Percentiles rank a stretch among this genome's conserved stretches.
These are phyloP conservation scores for Leptopilina syphax DNA, from an alignment of 2,888 invertebrate species.

Conservation along the genomic window DNA sequence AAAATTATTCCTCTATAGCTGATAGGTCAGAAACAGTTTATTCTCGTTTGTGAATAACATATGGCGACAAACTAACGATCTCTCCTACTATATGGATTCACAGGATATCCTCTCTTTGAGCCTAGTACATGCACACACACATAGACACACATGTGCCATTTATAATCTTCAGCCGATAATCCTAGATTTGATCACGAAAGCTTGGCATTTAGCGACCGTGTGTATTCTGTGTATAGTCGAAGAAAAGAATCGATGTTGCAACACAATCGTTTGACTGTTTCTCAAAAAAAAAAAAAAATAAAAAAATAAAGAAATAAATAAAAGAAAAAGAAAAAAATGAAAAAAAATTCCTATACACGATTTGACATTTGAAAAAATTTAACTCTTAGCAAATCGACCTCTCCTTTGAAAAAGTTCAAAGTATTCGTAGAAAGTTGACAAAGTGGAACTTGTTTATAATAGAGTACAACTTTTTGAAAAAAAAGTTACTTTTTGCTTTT, in stretches of 20 bases:
- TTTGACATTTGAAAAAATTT: slow-evolving; percentile 59
- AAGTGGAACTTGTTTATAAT: slow-evolving; percentile 4
- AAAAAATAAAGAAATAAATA: no score
- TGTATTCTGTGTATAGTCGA: neutral
- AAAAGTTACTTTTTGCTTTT: no score
- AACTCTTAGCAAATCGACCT: slow-evolving; percentile 33
- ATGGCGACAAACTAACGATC: neutral
- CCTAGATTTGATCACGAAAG: slow-evolving; percentile 34
- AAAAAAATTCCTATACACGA: slow-evolving; percentile 57
- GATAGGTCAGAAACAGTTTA: slow-evolving; percentile 7
- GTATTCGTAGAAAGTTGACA: slow-evolving; percentile 19
- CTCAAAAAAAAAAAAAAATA: neutral
- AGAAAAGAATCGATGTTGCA: slow-evolving; percentile 38
- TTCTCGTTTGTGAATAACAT: slow-evolving; percentile 6
- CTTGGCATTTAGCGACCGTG: slow-evolving; percentile 23
- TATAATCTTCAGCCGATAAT: slow-evolving; percentile 30
- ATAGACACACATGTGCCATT: neutral
- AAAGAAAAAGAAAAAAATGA: slow-evolving; percentile 8
- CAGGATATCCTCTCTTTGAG: slow-evolving; percentile 7
- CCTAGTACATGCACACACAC: no score
- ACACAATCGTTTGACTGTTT: slow-evolving; percentile 40
- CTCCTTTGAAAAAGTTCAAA: slow-evolving; percentile 5
- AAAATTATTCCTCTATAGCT: neutral
- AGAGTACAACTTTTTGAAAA: neutral
- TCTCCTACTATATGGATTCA: neutral